Evolutionary conservation across 92 coral and sea anemone species (phyloP).

Genomic region (Porites divaricata): DNA sequence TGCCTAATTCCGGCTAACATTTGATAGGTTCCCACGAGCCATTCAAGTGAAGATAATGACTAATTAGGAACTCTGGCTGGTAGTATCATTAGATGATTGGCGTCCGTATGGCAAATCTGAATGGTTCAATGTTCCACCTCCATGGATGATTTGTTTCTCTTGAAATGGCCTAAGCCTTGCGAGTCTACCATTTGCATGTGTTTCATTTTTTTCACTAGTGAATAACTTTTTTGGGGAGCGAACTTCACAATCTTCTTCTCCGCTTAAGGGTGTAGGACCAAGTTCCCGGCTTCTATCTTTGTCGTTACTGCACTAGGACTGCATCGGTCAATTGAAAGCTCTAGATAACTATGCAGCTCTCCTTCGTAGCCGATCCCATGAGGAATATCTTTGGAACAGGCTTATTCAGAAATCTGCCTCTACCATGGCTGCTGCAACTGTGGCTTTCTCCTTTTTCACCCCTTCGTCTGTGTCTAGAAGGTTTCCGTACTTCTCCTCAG

Average conservation of each 20-base stretch:
- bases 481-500: slow-evolving; percentile 33
- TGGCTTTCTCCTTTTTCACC: slow-evolving; percentile 35
- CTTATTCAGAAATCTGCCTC: slow-evolving; percentile 46
- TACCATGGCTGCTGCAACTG: slow-evolving; percentile 41
- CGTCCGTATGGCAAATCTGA: slow-evolving; percentile 49
- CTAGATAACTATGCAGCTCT: slow-evolving; percentile 60
- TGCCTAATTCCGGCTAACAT: slow-evolving; percentile 49
- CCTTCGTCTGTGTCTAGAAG: slow-evolving; percentile 52
- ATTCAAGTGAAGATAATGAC: slow-evolving; percentile 30
- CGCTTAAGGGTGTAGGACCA: slow-evolving; percentile 1
- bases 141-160: slow-evolving; percentile 46
- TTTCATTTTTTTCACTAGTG: slow-evolving; percentile 3
- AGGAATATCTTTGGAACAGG: slow-evolving; percentile 57
- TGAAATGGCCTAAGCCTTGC: slow-evolving; percentile 50
- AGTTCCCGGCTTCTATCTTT: neutral
- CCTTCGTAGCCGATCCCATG: slow-evolving; percentile 58
- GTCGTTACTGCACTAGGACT: neutral
- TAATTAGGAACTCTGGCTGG: slow-evolving; percentile 41
- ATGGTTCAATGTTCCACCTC: slow-evolving; percentile 48
- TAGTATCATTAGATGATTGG: slow-evolving; percentile 54
- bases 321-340: neutral
- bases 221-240: slow-evolving; percentile 54
- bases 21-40: slow-evolving; percentile 68
- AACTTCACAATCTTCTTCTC: slow-evolving; percentile 46
- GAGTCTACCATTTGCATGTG: neutral